These are phyloP conservation scores for Pogonomyrmex barbatus DNA, from an alignment of 1,140 invertebrate genomes.

Conservation along the genomic window DNA sequence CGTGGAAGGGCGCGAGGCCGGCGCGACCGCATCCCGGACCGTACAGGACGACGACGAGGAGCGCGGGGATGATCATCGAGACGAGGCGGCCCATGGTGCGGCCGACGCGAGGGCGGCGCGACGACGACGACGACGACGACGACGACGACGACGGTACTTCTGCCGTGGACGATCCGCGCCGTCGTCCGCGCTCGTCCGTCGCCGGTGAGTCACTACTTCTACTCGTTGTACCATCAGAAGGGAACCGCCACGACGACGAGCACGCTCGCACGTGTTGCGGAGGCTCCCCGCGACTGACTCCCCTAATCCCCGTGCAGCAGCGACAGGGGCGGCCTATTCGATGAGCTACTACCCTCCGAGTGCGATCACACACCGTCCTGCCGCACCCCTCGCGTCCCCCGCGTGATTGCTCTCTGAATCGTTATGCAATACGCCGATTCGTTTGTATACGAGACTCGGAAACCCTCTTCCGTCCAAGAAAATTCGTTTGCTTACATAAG, in stretches of 20 bases:
- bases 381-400: background rate
- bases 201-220: slow-evolving; percentile 62
- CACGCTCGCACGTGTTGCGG: slow-evolving; percentile 20
- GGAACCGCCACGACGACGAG: slow-evolving; percentile 52
- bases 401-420: slow-evolving; percentile 10
- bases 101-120: slow-evolving; percentile 40
- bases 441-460: background rate
- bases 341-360: slow-evolving; percentile 25
- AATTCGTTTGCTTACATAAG: background rate
- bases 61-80: slow-evolving; percentile 56
- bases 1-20: slow-evolving; percentile 56
- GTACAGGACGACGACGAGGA: slow-evolving; percentile 38
- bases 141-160: slow-evolving; percentile 41
- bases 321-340: slow-evolving; percentile 4
- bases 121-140: slow-evolving; percentile 52
- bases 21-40: slow-evolving; percentile 38
- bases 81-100: slow-evolving; percentile 33
- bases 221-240: slow-evolving; percentile 70
- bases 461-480: background rate
- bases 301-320: background rate
- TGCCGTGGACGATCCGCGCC: slow-evolving; percentile 40
- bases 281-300: slow-evolving; percentile 14
- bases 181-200: slow-evolving; percentile 65
- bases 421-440: background rate
- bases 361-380: slow-evolving; percentile 7